These are phyloP conservation scores for Gavialis gangeticus DNA, from an alignment of 2,113 vertebrate genomes.

Conservation along the genomic window DNA sequence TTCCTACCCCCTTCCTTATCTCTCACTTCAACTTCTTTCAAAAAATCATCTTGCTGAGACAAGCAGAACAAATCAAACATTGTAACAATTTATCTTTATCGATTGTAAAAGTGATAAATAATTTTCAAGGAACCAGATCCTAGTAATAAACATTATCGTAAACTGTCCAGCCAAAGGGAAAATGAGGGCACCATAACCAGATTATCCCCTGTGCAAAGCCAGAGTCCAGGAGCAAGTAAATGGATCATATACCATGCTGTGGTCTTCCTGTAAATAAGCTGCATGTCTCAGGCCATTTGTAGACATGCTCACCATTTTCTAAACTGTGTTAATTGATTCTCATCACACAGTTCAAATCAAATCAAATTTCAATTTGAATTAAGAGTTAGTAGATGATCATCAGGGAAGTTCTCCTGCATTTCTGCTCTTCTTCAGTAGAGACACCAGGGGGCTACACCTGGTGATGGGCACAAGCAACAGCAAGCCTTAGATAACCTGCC, in stretches of 20 bases:
- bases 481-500: no score
- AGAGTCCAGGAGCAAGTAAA: not conserved
- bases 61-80: not conserved
- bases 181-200: not conserved
- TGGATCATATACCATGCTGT: not conserved
- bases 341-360: no score
- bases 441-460: no score
- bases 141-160: not conserved
- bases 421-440: no score
- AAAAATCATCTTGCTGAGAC: not conserved
- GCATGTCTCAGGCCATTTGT: no score
- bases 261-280: not conserved
- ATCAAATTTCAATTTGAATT: no score
- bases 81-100: not conserved
- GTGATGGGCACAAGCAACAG: no score
- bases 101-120: not conserved
- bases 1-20: not conserved
- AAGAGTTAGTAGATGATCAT: no score
- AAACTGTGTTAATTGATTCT: no score
- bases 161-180: not conserved
- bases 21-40: not conserved
- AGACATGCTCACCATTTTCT: no score
- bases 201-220: not conserved
- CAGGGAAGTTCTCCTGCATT: no score
- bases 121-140: not conserved